phyloP scores from a whole-genome alignment of 2,797 vertebrate species.

The Toxotes lorentzi region DNA sequence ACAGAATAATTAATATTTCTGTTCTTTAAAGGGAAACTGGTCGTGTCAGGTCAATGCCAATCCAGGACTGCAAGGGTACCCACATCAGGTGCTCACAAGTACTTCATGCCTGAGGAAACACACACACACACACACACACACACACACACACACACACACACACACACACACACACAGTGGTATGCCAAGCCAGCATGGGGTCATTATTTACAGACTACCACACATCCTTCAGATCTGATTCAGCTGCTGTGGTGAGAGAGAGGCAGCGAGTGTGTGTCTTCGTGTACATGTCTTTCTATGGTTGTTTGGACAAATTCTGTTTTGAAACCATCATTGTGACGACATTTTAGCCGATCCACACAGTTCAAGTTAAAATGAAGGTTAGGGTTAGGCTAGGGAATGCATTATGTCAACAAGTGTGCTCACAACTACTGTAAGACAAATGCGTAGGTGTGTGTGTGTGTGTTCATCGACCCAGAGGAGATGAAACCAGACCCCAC shows the following conservation, averaged over 20 bases:
- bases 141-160: constrained; percentile 30
- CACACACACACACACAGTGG: constrained; percentile 16
- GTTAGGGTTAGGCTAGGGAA: too few species aligned
- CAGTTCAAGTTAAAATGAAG: too few species aligned
- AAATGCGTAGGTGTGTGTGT: background rate
- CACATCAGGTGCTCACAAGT: constrained; percentile 55
- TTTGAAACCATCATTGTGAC: too few species aligned
- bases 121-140: constrained; percentile 12
- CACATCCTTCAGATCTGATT: constrained; percentile 53
- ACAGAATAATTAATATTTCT: background rate
- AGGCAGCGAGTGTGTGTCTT: background rate
- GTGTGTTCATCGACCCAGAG: constrained; percentile 10
- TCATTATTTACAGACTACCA: constrained; percentile 68
- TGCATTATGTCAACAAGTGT: too few species aligned
- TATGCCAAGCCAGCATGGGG: constrained; percentile 51
- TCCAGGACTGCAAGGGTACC: constrained; percentile 2
- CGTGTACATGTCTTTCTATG: background rate
- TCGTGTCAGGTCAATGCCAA: constrained; percentile 28
- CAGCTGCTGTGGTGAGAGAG: constrained; percentile 6
- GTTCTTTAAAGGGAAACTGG: constrained; percentile 2
- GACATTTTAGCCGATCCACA: too few species aligned
- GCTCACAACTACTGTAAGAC: too few species aligned
- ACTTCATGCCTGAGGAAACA: constrained; percentile 38
- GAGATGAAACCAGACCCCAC: constrained; percentile 31
- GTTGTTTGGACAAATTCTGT: too few species aligned